A percentile compares a stretch with the other conserved stretches of the same genome.
Conservation (phyloP, 2,797 vertebrate species). For the Urocyon cinereoargenteus region DNA sequence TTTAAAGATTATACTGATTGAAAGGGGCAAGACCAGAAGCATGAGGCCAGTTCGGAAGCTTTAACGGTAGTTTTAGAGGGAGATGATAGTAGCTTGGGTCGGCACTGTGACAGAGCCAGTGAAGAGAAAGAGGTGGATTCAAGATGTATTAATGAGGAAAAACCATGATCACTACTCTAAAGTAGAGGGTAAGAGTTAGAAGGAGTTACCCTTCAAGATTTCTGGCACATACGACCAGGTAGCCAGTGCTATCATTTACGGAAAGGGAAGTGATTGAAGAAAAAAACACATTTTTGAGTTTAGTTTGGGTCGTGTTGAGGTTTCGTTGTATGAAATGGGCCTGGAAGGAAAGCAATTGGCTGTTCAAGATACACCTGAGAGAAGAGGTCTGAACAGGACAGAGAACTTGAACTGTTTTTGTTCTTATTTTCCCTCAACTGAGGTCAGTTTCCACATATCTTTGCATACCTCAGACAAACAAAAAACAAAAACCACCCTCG, state of each 20-base stretch:
- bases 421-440: not conserved
- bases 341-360: not conserved
- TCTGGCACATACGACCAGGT: not conserved
- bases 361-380: no score
- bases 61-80: not conserved
- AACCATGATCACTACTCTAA: not conserved
- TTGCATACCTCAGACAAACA: not conserved
- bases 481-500: not conserved
- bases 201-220: not conserved
- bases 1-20: not conserved
- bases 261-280: not conserved
- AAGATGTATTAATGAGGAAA: not conserved
- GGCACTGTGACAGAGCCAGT: not conserved
- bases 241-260: constrained; percentile 60
- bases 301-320: not conserved
- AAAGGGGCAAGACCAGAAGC: not conserved
- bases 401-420: not conserved
- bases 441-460: not conserved
- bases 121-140: not conserved
- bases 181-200: not conserved
- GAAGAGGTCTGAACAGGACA: no score
- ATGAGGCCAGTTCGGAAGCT: not conserved
- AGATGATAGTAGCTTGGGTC: not conserved
- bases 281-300: not conserved
- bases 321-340: not conserved